Conservation (phyloP, 2,797 vertebrate species). For the Saxicola maurus region DNA sequence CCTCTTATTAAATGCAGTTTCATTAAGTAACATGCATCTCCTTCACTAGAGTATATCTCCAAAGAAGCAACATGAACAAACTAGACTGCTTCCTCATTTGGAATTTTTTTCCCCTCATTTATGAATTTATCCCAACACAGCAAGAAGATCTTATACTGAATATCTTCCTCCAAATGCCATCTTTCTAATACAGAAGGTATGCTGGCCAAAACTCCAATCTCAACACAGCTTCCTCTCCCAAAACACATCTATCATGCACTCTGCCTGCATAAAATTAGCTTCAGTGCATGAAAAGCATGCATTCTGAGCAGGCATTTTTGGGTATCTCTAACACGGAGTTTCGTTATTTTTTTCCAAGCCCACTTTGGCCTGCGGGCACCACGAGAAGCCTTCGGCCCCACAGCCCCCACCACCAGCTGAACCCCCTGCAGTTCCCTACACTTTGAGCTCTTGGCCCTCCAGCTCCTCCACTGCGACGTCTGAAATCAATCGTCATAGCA, state of each 20-base stretch:
- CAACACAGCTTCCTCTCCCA: not conserved
- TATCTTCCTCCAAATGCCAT: not conserved
- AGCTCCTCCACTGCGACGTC: not conserved
- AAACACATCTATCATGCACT: not conserved
- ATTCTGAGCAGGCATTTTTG: not conserved
- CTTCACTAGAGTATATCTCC: not conserved
- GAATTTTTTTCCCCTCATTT: not conserved
- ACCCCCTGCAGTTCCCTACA: not conserved
- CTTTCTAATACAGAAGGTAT: not conserved
- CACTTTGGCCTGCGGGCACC: not conserved
- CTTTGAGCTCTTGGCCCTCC: not conserved
- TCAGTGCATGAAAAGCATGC: not conserved
- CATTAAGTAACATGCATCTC: not conserved
- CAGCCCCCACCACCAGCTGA: not conserved
- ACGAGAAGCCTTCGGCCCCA: not conserved
- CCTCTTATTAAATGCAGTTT: not conserved
- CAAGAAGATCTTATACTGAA: not conserved
- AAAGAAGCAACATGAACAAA: not conserved
- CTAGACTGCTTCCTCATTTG: not conserved
- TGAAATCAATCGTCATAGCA: not conserved
- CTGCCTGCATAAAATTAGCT: not conserved
- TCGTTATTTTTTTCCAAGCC: not conserved
- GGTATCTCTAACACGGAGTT: accelerated
- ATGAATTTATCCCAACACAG: not conserved
- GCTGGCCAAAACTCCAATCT: not conserved